Evolutionary conservation across 2,888 invertebrate species (phyloP).

Genomic region (Ypsolopha sequella): DNA sequence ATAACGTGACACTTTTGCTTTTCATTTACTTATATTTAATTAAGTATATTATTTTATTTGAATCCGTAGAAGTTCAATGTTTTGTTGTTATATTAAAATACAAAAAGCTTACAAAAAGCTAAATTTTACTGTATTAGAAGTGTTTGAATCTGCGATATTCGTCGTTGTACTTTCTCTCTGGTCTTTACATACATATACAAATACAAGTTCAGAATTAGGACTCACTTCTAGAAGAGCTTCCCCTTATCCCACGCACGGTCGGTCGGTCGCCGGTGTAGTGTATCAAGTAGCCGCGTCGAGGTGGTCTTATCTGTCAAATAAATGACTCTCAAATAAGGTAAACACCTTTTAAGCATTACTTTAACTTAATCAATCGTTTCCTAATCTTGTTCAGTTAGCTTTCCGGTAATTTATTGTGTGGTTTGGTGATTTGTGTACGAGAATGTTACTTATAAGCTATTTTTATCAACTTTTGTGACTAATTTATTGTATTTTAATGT

Average conservation of each 20-base stretch:
- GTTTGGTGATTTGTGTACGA: not conserved
- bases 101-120: too few relatives aligned
- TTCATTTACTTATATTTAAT: too few relatives aligned
- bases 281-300: not conserved
- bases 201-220: not conserved
- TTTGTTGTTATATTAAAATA: too few relatives aligned
- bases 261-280: not conserved
- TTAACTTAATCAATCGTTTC: not conserved
- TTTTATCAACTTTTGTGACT: too few relatives aligned
- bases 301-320: conserved; percentile 3
- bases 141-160: too few relatives aligned
- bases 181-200: too few relatives aligned
- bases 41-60: too few relatives aligned
- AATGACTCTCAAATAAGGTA: not conserved
- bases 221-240: not conserved
- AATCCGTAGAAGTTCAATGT: too few relatives aligned
- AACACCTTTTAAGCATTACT: not conserved
- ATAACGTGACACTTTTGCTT: too few relatives aligned
- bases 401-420: not conserved
- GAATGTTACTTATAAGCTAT: not conserved
- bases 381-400: not conserved
- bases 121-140: too few relatives aligned
- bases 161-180: too few relatives aligned
- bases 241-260: not conserved
- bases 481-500: too few relatives aligned